These are phyloP conservation scores for Umimayanthus kanabou DNA, from an alignment of 92 coral and sea anemone genomes.

Conservation along the genomic window DNA sequence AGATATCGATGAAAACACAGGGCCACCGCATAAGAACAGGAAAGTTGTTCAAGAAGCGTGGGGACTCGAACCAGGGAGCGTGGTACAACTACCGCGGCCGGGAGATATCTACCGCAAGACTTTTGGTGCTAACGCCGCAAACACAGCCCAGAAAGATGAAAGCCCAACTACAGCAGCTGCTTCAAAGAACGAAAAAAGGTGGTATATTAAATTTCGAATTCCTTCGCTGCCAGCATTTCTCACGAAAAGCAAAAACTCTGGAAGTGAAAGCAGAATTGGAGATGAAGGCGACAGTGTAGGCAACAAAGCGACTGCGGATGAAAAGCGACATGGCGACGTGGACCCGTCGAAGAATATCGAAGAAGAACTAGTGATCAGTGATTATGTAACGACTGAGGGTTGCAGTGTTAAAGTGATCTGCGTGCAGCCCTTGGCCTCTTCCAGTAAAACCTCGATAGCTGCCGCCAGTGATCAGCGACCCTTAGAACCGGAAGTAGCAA, in stretches of 20 bases:
- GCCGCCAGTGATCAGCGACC: not conserved
- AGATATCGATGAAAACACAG: not conserved
- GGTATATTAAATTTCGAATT: not conserved
- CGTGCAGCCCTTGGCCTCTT: constrained; percentile 18
- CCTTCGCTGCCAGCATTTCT: not conserved
- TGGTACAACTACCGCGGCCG: not conserved
- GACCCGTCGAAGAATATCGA: not conserved
- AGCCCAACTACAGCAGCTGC: not conserved
- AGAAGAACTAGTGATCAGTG: not conserved
- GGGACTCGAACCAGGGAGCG: not conserved
- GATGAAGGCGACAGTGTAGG: not conserved
- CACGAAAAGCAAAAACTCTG: not conserved
- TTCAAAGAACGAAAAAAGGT: not conserved
- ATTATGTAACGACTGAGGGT: not conserved
- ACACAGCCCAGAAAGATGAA: not conserved
- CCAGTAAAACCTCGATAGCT: constrained; percentile 3
- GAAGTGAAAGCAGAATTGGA: not conserved
- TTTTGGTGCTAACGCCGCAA: constrained; percentile 6
- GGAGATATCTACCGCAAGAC: not conserved
- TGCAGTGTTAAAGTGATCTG: constrained; percentile 11
- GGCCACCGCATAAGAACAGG: not conserved
- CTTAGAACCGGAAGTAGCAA: not conserved
- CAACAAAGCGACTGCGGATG: not conserved
- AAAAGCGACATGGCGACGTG: not conserved
- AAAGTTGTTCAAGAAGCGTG: constrained; percentile 19